Evolutionary conservation across 2,113 vertebrate genomes (phyloP).

Genomic region (Gallinago media): DNA sequence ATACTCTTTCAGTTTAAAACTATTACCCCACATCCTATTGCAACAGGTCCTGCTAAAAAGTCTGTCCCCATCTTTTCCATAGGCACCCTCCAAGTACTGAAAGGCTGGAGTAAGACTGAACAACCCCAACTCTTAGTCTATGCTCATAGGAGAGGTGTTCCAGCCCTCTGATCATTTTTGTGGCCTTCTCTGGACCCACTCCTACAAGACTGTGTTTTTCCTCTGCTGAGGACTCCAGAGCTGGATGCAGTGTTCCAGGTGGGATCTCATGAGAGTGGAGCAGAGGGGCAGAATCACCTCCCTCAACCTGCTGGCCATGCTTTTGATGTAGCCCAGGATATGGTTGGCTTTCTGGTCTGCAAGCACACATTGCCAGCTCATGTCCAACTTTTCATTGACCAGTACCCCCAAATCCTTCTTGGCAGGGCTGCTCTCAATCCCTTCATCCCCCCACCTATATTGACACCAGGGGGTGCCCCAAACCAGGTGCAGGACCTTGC

Average conservation of each 20-base stretch:
- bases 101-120: not conserved
- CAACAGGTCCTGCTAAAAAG: not conserved
- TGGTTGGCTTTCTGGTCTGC: not conserved
- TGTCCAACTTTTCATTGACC: not conserved
- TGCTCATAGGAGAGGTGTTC: not conserved
- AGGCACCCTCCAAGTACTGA: not conserved
- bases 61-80: not conserved
- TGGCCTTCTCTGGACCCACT: not conserved
- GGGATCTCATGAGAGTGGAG: not conserved
- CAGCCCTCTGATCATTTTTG: not conserved
- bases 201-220: not conserved
- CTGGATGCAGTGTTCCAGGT: not conserved
- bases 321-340: not conserved
- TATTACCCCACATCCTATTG: not conserved
- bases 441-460: not conserved
- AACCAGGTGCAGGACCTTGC: not conserved
- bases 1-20: not conserved
- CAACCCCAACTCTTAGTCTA: not conserved
- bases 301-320: not conserved
- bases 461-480: not conserved
- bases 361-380: not conserved
- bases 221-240: not conserved
- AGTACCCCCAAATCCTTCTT: not conserved
- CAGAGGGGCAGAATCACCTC: not conserved
- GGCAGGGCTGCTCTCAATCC: not conserved